Percentiles rank a stretch among this genome's conserved stretches.
phyloP scores from a whole-genome alignment of 1,140 invertebrate genomes.

The Solenopsis invicta region DNA sequence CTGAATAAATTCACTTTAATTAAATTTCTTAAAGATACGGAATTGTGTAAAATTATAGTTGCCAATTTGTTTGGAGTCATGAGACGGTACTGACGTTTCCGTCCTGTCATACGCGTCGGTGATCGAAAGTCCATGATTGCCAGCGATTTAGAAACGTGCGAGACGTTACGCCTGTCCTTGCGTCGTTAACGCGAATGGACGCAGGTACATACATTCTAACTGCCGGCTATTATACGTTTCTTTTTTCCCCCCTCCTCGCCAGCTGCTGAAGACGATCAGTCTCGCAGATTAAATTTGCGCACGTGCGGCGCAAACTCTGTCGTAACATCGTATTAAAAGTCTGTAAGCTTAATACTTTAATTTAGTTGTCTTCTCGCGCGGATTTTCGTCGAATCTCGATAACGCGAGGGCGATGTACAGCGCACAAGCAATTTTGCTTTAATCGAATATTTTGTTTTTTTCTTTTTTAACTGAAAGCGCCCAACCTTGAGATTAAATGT shows the following conservation, averaged over 20 bases:
- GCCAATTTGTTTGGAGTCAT: background rate
- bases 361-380: background rate
- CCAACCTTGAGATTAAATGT: background rate
- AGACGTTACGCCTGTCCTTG: conserved; percentile 9
- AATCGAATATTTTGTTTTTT: background rate
- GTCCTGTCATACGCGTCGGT: conserved; percentile 40
- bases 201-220: conserved; percentile 40
- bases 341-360: conserved; percentile 19
- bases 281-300: conserved; percentile 42
- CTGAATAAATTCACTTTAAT: no score
- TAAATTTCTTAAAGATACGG: background rate
- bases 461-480: background rate
- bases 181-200: conserved; percentile 52
- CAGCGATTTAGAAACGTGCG: conserved; percentile 56
- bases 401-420: background rate
- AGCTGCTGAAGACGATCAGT: conserved; percentile 30
- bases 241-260: background rate
- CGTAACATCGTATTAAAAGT: background rate
- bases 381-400: background rate
- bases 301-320: conserved; percentile 35
- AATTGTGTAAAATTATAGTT: background rate
- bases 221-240: conserved; percentile 42
- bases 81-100: conserved; percentile 1
- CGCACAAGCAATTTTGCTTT: background rate
- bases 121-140: conserved; percentile 30